Evolutionary conservation across 1,140 invertebrate species (phyloP).

Genomic region (Scaptodrosophila lebanonensis): DNA sequence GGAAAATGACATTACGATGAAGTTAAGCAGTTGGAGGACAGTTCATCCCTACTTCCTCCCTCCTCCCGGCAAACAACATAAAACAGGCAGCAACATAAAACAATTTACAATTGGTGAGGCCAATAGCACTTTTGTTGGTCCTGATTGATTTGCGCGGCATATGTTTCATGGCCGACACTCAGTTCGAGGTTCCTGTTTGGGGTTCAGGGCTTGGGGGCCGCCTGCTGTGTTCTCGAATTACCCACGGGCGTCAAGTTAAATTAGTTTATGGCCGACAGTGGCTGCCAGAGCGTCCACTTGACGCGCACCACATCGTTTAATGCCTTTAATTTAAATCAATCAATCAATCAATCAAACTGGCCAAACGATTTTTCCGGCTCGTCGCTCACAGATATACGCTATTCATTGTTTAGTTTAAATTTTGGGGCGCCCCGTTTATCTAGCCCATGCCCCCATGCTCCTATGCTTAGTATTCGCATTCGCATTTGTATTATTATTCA

Average conservation of each 20-base stretch:
- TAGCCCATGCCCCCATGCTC: no score
- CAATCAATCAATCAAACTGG: constrained; percentile 53
- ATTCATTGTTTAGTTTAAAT: constrained; percentile 48
- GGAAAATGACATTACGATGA: constrained; percentile 72
- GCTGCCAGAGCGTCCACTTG: constrained; percentile 36
- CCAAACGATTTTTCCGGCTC: constrained; percentile 32
- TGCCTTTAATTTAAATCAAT: constrained; percentile 75
- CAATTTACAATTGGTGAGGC: constrained; percentile 63
- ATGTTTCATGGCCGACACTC: no score
- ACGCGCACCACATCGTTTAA: constrained; percentile 54
- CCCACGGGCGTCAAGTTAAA: background rate
- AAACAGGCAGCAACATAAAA: constrained; percentile 55
- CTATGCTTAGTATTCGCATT: no score
- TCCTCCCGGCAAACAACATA: no score
- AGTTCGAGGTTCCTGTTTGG: no score
- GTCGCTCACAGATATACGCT: constrained; percentile 5
- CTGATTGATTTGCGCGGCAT: constrained; percentile 49
- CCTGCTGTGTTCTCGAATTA: no score
- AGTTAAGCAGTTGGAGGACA: constrained; percentile 58
- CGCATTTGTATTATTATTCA: constrained; percentile 27
- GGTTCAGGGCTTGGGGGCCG: no score
- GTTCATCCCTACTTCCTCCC: no score
- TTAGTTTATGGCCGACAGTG: background rate
- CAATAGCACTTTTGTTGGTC: constrained; percentile 15
- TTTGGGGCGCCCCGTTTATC: constrained; percentile 21